Evolutionary conservation across 2,797 vertebrate species (phyloP).

Genomic region (Eremophila alpestris): DNA sequence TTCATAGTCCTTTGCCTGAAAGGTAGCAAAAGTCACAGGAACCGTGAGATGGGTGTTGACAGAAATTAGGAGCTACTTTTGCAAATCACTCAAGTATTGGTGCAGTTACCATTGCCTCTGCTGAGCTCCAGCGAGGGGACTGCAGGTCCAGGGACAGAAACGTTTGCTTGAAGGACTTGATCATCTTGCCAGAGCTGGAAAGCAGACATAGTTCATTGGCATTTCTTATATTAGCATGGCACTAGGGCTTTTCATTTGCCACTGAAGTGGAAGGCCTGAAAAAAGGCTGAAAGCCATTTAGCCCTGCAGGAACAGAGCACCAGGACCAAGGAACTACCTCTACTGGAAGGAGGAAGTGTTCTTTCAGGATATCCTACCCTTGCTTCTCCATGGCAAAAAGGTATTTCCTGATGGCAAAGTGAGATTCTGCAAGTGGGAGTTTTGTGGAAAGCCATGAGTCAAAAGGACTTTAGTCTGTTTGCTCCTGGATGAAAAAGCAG

Average conservation of each 20-base stretch:
- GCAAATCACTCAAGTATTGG: rapidly evolving
- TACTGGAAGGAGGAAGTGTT: not conserved
- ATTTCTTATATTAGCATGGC: not conserved
- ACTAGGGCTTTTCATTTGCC: not conserved
- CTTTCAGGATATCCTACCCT: not conserved
- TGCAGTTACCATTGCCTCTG: not conserved
- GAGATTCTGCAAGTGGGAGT: not conserved
- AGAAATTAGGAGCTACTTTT: not conserved
- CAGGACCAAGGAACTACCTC: not conserved
- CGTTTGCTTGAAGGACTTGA: slow-evolving; percentile 61
- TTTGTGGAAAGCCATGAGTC: rapidly evolving
- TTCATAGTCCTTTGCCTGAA: slow-evolving; percentile 58
- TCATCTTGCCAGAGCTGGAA: slow-evolving; percentile 53
- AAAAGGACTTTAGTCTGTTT: not conserved
- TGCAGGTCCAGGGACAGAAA: slow-evolving; percentile 64
- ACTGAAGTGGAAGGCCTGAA: not conserved
- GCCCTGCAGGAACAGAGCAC: not conserved
- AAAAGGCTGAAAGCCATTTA: not conserved
- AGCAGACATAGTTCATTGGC: not conserved
- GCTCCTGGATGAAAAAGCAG: not conserved
- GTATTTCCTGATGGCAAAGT: not conserved
- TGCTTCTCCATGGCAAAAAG: not conserved
- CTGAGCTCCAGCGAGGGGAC: slow-evolving; percentile 46
- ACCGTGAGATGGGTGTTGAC: not conserved
- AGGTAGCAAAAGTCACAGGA: not conserved